Conservation (phyloP, 1,140 invertebrate genomes). For the Drosophila lini region DNA sequence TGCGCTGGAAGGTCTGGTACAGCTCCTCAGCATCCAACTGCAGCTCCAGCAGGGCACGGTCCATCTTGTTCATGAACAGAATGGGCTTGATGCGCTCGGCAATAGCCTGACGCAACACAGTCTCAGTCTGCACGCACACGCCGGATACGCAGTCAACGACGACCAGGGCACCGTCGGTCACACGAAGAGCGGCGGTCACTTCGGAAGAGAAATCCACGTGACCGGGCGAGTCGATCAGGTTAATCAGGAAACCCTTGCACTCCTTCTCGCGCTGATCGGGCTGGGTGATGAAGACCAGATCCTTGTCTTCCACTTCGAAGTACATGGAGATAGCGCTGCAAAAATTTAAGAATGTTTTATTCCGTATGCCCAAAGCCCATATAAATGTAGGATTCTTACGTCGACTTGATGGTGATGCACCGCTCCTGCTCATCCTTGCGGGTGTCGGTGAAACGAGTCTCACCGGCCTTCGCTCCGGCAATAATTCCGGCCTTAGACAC, state of each 20-base stretch:
- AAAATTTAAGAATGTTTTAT: neutral
- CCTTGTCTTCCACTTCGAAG: slow-evolving; percentile 97
- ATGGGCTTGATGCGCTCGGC: slow-evolving; percentile 99
- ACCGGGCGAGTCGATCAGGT: slow-evolving; percentile 99
- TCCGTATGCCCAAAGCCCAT: neutral
- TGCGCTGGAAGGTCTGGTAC: slow-evolving; percentile 99
- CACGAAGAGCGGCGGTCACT: slow-evolving; percentile 99
- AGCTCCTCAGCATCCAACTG: slow-evolving; percentile 98
- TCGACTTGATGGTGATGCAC: slow-evolving; percentile 99
- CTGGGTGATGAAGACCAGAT: slow-evolving; percentile 95
- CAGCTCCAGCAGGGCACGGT: slow-evolving; percentile 97
- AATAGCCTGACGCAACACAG: slow-evolving; percentile 99
- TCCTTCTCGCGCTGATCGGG: slow-evolving; percentile 95
- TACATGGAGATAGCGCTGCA: slow-evolving; percentile 98
- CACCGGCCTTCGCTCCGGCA: slow-evolving; percentile 98
- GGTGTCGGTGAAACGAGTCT: slow-evolving; percentile 99
- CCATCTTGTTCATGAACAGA: slow-evolving; percentile 99
- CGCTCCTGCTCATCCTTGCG: slow-evolving; percentile 99
- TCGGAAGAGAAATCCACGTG: slow-evolving; percentile 99
- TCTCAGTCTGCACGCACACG: slow-evolving; percentile 99
- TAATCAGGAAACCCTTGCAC: slow-evolving; percentile 98
- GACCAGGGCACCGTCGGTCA: slow-evolving; percentile 99
- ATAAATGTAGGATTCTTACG: slow-evolving; percentile 88
- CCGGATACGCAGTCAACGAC: slow-evolving; percentile 99
- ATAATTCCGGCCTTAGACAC: slow-evolving; percentile 99